Evolutionary conservation across 2,113 vertebrate genomes (phyloP), one percentile per base, ranked within the genome.

Genomic region (Bothrops jararaca): DNA sequence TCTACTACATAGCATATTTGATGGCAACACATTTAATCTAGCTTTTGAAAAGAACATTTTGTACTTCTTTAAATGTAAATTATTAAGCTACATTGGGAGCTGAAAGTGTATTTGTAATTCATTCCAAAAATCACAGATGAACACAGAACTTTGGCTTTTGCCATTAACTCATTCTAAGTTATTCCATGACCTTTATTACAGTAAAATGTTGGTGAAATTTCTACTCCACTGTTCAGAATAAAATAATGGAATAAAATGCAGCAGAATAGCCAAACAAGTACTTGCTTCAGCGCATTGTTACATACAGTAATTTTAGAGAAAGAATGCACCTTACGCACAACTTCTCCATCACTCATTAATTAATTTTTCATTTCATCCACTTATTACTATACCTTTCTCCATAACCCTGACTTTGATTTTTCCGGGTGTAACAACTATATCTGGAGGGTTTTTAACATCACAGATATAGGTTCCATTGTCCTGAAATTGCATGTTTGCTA

Each of bases 391-490:
- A 99, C 99, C 99, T 99, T 98, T 99, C 94, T 98, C 97, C 60
- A 99, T 98, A 5, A 99, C 99, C 90, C 97, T 95, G 56, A 99
- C 97, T 96, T 98, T 96, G 0, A 97, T 99, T 93, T 97, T 95
- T 54, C 98, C 98, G 15, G 97, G 95, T 88, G 96, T 97, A 1
- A 97, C 98, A 80, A 98, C 98, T 0, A 99, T 97, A 93, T 99
- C 99, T 0, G 98, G 98, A 0, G 99, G 98, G 94, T 99, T 99
- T 96, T 98, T 98, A 94, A 99, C 98, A 85, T 98, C 98, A 0
- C 99, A 99, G 93, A 97, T 97, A 91, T 98, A 99, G 48, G 99
- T 99, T 69, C 99, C 99, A 10, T 99, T 99, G 97, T 99, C 99
- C 7, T 95, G 98, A 95, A 99, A 99, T 95, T 98, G 98, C 94